phyloP scores from a whole-genome alignment of 1,140 invertebrate genomes.

The Eueides isabella region DNA sequence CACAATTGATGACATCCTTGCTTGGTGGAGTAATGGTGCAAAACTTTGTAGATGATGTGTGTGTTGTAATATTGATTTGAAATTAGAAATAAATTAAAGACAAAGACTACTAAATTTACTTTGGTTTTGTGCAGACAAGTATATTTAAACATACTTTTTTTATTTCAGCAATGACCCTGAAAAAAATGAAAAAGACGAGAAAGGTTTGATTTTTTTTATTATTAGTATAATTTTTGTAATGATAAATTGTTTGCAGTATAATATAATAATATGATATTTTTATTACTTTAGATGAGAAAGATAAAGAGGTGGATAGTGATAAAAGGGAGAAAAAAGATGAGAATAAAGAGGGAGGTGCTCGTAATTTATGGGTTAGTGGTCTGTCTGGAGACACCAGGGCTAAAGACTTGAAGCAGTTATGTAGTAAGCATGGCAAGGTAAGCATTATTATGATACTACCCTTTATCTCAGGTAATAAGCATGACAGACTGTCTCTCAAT shows the following conservation, averaged over 20 bases:
- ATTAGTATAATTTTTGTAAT: constrained; percentile 4
- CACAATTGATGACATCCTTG: neutral
- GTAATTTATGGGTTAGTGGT: constrained; percentile 96
- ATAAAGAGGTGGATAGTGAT: constrained; percentile 65
- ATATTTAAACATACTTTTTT: constrained; percentile 37
- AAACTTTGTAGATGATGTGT: constrained; percentile 81
- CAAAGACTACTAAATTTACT: constrained; percentile 28
- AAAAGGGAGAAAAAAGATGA: constrained; percentile 76
- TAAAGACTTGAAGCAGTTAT: constrained; percentile 95
- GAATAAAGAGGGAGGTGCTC: constrained; percentile 73
- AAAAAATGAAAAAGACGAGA: constrained; percentile 66
- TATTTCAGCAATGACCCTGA: constrained; percentile 76
- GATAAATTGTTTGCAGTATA: constrained; percentile 17
- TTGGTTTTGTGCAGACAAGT: neutral
- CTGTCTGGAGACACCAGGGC: constrained; percentile 94
- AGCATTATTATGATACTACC: neutral
- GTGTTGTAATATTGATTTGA: constrained; percentile 27
- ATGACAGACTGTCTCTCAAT: no score
- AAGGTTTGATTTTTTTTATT: constrained; percentile 57
- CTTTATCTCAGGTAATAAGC: no score
- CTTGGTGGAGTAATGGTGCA: constrained; percentile 70
- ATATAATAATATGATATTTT: constrained; percentile 26
- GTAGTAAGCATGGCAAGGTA: constrained; percentile 95
- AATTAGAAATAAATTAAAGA: neutral
- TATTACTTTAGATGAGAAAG: constrained; percentile 65